Base-by-base conservation (phyloP, 2,113 vertebrate genomes). In the Cinclus cinclus region DNA sequence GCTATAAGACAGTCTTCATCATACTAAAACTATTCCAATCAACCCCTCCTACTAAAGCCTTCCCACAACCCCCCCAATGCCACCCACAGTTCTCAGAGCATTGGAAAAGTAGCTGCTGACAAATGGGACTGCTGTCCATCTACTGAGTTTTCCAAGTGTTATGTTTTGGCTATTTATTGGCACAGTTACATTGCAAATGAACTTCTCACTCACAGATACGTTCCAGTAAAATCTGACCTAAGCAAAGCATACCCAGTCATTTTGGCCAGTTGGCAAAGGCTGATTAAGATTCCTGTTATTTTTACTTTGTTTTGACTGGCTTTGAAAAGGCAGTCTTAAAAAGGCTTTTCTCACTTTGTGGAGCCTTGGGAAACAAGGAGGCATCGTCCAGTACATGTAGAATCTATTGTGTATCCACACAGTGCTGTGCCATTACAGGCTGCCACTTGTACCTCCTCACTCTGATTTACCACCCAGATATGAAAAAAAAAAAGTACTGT, bases 251-350 rank as follows among this genome's bases (percentile, higher is more conserved):
- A 83, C 60, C 77, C 86, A 83, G 87, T 52, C n/a, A 68, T 78
- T 95, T 71, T 88, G 56, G 73, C 90, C 90, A 88, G 17, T 7
- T 97, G 93, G 93, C 90, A 83, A 44, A 27, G 10, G 59, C 42
- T 75, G 60, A 79, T 83, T 85, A 95, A 90, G 71, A 90, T 80
- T 87, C 47, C 22, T 91, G 79, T 80, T 93, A 88, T 93, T 95
- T 95, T 90, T 70, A 71, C 71, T 96, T 90, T 97, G 92, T 94
- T 97, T 95, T 95, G 94, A 89, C 94, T 96, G 93, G 93, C 91
- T 85, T 94, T 82, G 87, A 75, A 81, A 90, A 94, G 47, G 64
- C 89, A 70, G 80, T 44, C 44, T 73, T 93, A 73, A 90, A 86
- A 69, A 95, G 68, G 55, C 39, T 94, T 63, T 94, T 95, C 71